Conservation (phyloP, 2,888 invertebrate species). For the Tetragnatha montana region DNA sequence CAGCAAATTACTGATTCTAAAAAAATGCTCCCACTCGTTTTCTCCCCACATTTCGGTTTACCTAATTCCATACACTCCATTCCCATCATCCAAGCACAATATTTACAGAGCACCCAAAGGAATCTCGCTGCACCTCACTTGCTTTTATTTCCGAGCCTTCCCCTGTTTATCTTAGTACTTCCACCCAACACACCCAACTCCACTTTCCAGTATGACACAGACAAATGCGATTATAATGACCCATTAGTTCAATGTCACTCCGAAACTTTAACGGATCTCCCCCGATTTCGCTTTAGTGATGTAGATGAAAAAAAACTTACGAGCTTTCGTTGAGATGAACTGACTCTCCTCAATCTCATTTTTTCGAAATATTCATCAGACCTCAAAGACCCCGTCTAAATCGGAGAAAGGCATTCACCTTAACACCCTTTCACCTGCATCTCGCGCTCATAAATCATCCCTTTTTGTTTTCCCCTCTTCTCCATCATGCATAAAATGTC, state of each 20-base stretch:
- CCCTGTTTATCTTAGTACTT: neutral
- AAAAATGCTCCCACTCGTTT: too few species aligned
- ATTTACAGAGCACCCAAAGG: too few species aligned
- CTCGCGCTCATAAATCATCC: slow-evolving; percentile 17
- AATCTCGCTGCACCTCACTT: too few species aligned
- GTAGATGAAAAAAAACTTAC: too few species aligned
- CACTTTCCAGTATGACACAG: neutral
- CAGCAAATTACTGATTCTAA: too few species aligned
- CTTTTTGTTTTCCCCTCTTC: neutral
- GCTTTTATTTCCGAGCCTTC: too few species aligned
- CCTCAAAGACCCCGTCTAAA: slow-evolving; percentile 7
- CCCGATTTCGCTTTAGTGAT: neutral
- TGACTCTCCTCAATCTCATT: neutral
- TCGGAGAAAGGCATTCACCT: neutral
- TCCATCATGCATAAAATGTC: neutral
- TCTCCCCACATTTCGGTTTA: too few species aligned
- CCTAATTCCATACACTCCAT: too few species aligned
- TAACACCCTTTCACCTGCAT: neutral
- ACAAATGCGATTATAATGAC: neutral
- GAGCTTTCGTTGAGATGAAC: neutral
- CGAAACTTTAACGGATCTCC: neutral
- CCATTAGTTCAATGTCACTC: neutral
- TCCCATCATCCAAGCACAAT: too few species aligned
- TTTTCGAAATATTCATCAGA: neutral
- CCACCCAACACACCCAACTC: neutral